Conservation (phyloP, 2,888 invertebrate genomes). For the Schizaphis graminum region DNA sequence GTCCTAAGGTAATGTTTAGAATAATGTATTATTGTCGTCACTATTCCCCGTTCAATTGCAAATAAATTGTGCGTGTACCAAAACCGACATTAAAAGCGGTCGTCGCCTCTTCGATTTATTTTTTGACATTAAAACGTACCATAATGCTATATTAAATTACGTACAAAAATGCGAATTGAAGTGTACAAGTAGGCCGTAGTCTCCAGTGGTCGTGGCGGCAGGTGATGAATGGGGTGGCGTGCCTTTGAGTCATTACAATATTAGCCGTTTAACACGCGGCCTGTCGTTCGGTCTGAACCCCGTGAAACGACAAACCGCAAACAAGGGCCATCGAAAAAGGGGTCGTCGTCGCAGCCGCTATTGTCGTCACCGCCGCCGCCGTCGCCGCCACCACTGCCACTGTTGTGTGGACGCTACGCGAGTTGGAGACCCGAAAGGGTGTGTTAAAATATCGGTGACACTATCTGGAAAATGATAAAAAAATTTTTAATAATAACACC, state of each 20-base stretch:
- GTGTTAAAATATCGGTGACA: slow-evolving; percentile 54
- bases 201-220: neutral
- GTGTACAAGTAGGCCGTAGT: neutral
- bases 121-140: neutral
- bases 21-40: neutral
- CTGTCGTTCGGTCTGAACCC: slow-evolving; percentile 4
- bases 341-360: neutral
- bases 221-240: slow-evolving; percentile 26
- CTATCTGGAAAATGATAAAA: slow-evolving; percentile 22
- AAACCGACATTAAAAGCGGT: neutral
- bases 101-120: neutral
- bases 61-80: neutral
- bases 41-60: neutral
- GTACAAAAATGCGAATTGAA: neutral
- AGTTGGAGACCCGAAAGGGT: neutral
- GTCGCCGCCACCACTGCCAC: neutral
- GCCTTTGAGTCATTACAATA: slow-evolving; percentile 18
- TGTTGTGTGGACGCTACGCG: neutral
- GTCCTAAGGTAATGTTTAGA: neutral
- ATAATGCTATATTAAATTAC: neutral
- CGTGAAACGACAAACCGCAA: slow-evolving; percentile 45
- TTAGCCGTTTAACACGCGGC: slow-evolving; percentile 34
- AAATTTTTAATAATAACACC: neutral
- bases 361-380: neutral
- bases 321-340: neutral